Evolutionary conservation across 2,113 vertebrate genomes (phyloP).

Genomic region (Crotalus tigris): DNA sequence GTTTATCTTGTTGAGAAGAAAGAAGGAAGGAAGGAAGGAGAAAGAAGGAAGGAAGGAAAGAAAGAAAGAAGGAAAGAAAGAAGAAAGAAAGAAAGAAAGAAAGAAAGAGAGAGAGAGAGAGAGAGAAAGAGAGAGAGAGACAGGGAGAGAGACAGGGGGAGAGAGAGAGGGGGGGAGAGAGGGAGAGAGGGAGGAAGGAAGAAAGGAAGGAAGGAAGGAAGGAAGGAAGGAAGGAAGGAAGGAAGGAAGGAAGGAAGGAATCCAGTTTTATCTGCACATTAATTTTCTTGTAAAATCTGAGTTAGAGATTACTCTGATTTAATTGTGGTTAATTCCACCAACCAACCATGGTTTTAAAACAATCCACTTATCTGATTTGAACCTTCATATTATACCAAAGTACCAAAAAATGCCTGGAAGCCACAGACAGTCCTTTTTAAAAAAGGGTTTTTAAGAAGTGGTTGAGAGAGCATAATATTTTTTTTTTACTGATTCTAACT

Average conservation of each 20-base stretch:
- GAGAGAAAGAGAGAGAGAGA: too few species aligned
- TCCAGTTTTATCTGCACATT: conserved; percentile 37
- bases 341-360: neutral
- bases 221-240: too few species aligned
- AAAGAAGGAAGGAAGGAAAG: neutral
- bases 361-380: neutral
- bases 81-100: rapidly evolving
- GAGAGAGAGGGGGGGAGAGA: too few species aligned
- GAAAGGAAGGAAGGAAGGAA: neutral
- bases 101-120: rapidly evolving
- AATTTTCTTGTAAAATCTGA: conserved; percentile 39
- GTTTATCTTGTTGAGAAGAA: conserved; percentile 41
- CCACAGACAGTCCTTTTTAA: neutral
- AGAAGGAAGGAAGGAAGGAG: too few species aligned
- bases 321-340: neutral
- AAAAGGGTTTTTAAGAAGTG: neutral
- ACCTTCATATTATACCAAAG: neutral
- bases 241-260: neutral
- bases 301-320: conserved; percentile 11
- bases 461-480: neutral
- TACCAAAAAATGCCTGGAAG: neutral
- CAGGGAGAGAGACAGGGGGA: too few species aligned
- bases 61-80: neutral
- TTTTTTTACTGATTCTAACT: neutral
- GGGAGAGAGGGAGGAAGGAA: too few species aligned